Evolutionary conservation across 2,113 vertebrate species (phyloP).

Genomic region (Emydura subglobosa): DNA sequence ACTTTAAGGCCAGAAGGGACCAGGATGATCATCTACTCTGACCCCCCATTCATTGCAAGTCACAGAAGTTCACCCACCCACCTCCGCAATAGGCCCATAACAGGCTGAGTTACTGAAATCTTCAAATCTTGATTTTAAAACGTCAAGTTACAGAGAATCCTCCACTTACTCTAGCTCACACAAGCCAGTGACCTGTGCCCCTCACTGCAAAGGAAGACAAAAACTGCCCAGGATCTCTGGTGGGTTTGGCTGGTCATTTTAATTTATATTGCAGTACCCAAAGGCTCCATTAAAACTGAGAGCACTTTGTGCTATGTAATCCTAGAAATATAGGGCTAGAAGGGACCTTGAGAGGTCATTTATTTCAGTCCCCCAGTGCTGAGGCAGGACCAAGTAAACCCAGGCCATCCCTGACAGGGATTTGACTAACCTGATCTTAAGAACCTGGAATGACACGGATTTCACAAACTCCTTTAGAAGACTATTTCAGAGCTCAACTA

Average conservation of each 20-base stretch:
- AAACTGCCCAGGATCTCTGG: background rate
- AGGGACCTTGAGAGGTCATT: background rate
- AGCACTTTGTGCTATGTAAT: background rate
- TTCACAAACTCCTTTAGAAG: background rate
- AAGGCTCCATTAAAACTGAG: background rate
- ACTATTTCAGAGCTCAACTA: background rate
- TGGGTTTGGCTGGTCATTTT: background rate
- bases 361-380: background rate
- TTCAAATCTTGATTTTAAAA: background rate
- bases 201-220: background rate
- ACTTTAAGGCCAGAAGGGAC: background rate
- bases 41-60: background rate
- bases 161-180: background rate
- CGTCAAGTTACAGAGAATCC: background rate
- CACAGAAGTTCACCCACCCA: background rate
- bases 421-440: background rate
- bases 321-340: background rate
- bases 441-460: background rate
- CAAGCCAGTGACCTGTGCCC: background rate
- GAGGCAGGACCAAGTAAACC: background rate
- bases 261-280: background rate
- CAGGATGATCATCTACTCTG: background rate
- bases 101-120: background rate
- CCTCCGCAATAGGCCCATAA: background rate
- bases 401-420: background rate